Conservation (phyloP, 2,113 vertebrate genomes). For the Austrofundulus limnaeus region DNA sequence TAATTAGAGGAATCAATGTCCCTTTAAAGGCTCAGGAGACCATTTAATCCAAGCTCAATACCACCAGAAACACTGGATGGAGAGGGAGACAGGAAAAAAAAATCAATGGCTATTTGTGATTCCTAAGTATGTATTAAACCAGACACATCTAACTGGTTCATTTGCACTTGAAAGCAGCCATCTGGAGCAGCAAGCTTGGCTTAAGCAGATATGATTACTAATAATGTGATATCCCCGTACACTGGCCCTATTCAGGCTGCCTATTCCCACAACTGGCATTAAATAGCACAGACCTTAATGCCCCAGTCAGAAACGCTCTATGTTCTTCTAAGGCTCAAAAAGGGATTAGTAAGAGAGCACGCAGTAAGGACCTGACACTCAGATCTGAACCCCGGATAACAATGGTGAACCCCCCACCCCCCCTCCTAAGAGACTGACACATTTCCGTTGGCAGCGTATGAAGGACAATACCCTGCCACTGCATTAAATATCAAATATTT, state of each 20-base stretch:
- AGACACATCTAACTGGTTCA: slow-evolving; percentile 99
- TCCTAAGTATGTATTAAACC: slow-evolving; percentile 99
- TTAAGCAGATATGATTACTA: slow-evolving; percentile 99
- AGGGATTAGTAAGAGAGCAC: slow-evolving; percentile 83
- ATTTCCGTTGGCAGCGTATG: slow-evolving; percentile 61
- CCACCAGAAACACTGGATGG: slow-evolving; percentile 97
- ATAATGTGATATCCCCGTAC: slow-evolving; percentile 99
- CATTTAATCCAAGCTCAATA: slow-evolving; percentile 99
- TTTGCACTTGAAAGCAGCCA: slow-evolving; percentile 99
- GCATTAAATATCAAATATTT: slow-evolving; percentile 69
- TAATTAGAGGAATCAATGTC: slow-evolving; percentile 99
- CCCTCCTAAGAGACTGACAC: slow-evolving; percentile 52
- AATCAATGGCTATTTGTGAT: slow-evolving; percentile 99
- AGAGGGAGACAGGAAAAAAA: slow-evolving; percentile 82
- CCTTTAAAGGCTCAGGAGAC: slow-evolving; percentile 98
- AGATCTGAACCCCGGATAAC: slow-evolving; percentile 68
- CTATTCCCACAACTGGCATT: slow-evolving; percentile 95
- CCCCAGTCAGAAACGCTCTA: slow-evolving; percentile 74
- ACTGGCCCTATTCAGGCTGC: slow-evolving; percentile 93
- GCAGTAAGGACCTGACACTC: slow-evolving; percentile 77
- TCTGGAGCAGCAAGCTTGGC: slow-evolving; percentile 99
- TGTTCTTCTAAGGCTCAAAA: slow-evolving; percentile 70
- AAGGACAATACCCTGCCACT: slow-evolving; percentile 63
- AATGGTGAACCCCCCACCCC: slow-evolving; percentile 53
- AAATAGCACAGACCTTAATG: slow-evolving; percentile 84